Evolutionary conservation across 2,797 vertebrate genomes (phyloP).

Genomic region (Pterois miles): DNA sequence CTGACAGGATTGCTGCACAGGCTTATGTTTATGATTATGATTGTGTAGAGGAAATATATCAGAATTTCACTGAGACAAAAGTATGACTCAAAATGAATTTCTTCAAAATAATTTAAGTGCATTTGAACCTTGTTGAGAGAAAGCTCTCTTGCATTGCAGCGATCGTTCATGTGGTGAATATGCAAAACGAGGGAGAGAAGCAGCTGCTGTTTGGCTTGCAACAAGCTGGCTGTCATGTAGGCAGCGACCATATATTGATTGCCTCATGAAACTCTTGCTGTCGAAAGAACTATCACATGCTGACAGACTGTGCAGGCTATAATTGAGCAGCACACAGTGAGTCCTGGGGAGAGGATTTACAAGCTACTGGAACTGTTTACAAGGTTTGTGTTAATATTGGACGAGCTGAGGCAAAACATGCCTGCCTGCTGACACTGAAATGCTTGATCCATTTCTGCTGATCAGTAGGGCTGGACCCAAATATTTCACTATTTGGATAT

Average conservation of each 20-base stretch:
- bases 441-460: too few species aligned
- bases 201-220: slow-evolving; percentile 50
- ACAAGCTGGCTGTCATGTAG: slow-evolving; percentile 42
- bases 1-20: too few species aligned
- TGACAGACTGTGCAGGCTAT: slow-evolving; percentile 40
- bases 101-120: background rate
- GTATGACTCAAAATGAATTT: too few species aligned
- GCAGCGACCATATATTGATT: slow-evolving; percentile 32
- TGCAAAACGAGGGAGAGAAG: slow-evolving; percentile 36
- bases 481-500: too few species aligned
- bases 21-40: background rate
- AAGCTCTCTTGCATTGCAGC: background rate
- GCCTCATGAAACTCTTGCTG: slow-evolving; percentile 47
- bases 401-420: too few species aligned
- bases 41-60: background rate
- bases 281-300: slow-evolving; percentile 27
- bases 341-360: slow-evolving; percentile 43
- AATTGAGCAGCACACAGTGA: slow-evolving; percentile 38
- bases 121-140: slow-evolving; percentile 6
- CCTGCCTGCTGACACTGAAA: too few species aligned
- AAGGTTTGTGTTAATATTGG: slow-evolving; percentile 33
- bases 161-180: slow-evolving; percentile 36
- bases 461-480: too few species aligned
- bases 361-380: slow-evolving; percentile 38
- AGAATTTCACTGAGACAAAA: background rate